Conservation (phyloP, 92 coral and sea anemone genomes). For the Montipora capitata region DNA sequence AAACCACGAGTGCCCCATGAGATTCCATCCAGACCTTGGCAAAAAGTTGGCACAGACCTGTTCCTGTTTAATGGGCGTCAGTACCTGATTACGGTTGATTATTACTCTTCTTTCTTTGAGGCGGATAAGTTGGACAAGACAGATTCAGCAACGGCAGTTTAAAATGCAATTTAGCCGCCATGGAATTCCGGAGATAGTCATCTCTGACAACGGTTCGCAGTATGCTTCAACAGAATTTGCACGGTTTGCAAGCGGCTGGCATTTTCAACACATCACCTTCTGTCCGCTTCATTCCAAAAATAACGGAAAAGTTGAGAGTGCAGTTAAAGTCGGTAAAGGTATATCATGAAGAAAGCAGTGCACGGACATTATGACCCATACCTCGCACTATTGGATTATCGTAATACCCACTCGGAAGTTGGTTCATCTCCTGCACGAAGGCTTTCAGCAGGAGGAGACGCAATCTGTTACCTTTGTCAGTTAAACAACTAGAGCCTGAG, state of each 20-base stretch:
- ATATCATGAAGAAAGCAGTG: too few relatives aligned
- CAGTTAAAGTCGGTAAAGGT: neutral
- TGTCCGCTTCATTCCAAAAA: slow-evolving; percentile 29
- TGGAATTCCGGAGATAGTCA: slow-evolving; percentile 39
- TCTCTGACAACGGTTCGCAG: slow-evolving; percentile 43
- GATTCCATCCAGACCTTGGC: too few relatives aligned
- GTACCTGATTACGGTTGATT: too few relatives aligned
- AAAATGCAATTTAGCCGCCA: slow-evolving; percentile 32
- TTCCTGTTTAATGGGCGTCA: too few relatives aligned
- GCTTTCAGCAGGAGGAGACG: slow-evolving; percentile 52
- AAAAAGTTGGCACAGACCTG: too few relatives aligned
- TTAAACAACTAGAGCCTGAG: slow-evolving; percentile 34
- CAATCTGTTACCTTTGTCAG: slow-evolving; percentile 41
- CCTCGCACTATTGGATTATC: slow-evolving; percentile 40
- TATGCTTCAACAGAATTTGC: slow-evolving; percentile 36
- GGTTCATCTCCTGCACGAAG: slow-evolving; percentile 46
- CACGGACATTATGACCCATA: slow-evolving; percentile 26
- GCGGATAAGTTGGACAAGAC: too few relatives aligned
- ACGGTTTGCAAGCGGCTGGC: slow-evolving; percentile 49
- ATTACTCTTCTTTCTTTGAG: too few relatives aligned
- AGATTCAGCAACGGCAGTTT: too few relatives aligned
- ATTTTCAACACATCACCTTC: slow-evolving; percentile 40
- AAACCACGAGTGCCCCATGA: too few relatives aligned
- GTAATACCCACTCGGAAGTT: slow-evolving; percentile 29
- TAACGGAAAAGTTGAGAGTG: slow-evolving; percentile 28